Conservation (phyloP, 2,797 vertebrate genomes). For the Enteromius trimaculatus region DNA sequence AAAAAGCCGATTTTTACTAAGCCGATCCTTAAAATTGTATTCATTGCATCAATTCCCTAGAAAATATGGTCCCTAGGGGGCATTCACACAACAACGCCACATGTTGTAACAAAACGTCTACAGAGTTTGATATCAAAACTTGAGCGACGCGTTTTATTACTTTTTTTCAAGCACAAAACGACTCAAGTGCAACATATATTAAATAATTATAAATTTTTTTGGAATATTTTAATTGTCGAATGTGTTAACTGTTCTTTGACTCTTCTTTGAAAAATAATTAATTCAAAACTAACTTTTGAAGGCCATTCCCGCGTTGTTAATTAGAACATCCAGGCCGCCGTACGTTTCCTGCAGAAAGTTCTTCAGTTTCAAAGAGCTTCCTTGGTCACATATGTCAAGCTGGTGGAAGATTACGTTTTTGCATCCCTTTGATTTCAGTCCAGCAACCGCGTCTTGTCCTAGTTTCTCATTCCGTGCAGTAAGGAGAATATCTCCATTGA, state of each 20-base stretch:
- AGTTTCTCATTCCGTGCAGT: conserved; percentile 65
- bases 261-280: neutral
- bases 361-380: conserved; percentile 51
- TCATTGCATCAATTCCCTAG: neutral
- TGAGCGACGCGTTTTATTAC: neutral
- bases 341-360: conserved; percentile 62
- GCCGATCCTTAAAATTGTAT: neutral
- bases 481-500: conserved; percentile 61
- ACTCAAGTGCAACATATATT: neutral
- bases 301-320: conserved; percentile 70
- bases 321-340: conserved; percentile 66
- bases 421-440: conserved; percentile 57
- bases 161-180: neutral
- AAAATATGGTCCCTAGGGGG: neutral
- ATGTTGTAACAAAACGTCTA: neutral
- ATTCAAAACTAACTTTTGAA: conserved; percentile 60
- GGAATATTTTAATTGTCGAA: neutral
- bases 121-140: neutral
- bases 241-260: neutral
- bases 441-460: conserved; percentile 58
- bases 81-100: neutral
- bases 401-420: conserved; percentile 58
- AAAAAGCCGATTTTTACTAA: neutral
- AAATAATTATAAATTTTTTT: neutral
- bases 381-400: conserved; percentile 64